Percentiles rank a stretch among this genome's conserved stretches.
Conservation (phyloP, 2,797 vertebrate species). For the Champsocephalus gunnari region DNA sequence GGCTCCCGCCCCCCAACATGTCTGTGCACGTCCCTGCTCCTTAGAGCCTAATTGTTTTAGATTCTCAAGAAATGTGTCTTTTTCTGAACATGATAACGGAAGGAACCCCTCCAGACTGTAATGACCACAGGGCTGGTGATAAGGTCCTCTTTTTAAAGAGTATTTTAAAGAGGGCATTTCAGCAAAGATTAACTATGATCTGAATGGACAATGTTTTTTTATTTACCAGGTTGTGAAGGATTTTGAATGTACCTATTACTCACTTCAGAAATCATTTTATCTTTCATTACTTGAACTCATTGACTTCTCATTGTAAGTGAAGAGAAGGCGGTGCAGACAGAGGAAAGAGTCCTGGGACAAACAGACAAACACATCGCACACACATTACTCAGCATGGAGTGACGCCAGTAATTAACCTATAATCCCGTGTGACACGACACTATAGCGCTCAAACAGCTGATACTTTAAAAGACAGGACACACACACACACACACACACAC, state of each 20-base stretch:
- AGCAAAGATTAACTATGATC: too few relatives aligned
- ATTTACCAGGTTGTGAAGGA: background rate
- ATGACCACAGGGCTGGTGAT: too few relatives aligned
- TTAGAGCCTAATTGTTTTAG: too few relatives aligned
- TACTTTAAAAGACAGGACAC: background rate
- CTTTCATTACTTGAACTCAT: background rate
- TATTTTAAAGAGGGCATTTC: background rate
- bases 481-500: constrained; percentile 2
- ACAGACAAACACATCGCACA: background rate
- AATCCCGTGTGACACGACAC: constrained; percentile 5
- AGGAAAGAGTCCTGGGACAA: background rate
- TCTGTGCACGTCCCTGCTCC: too few relatives aligned
- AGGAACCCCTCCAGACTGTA: too few relatives aligned
- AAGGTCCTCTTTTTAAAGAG: too few relatives aligned
- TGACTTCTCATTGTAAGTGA: background rate
- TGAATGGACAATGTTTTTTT: too few relatives aligned
- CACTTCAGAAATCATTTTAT: background rate
- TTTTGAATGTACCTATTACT: background rate
- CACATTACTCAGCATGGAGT: background rate
- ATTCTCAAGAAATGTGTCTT: too few relatives aligned
- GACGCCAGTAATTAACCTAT: background rate
- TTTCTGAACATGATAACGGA: too few relatives aligned
- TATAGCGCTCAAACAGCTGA: background rate
- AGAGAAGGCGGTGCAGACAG: background rate
- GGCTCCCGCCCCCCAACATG: too few relatives aligned